These are phyloP conservation scores for Sylvia borin DNA, from an alignment of 2,797 vertebrate genomes.

Conservation along the genomic window DNA sequence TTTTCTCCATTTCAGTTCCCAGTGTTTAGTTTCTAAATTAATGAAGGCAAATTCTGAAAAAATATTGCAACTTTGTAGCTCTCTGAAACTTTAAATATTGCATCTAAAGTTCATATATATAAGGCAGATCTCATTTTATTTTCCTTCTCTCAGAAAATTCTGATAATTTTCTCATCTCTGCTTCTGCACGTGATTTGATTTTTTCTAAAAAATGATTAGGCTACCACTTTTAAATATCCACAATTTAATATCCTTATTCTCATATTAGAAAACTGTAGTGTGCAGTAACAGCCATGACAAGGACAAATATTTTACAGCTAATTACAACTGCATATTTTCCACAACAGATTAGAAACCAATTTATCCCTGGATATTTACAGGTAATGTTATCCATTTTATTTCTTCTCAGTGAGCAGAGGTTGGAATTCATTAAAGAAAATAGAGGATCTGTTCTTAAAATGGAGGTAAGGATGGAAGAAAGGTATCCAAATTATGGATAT, in stretches of 20 bases:
- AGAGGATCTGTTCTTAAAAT: neutral
- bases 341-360: neutral
- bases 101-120: neutral
- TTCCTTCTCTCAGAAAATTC: neutral
- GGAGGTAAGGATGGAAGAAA: neutral
- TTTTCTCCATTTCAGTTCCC: neutral
- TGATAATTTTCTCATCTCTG: neutral
- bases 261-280: neutral
- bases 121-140: neutral
- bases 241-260: neutral
- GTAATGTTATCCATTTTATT: neutral
- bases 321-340: neutral
- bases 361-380: neutral
- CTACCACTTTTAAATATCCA: neutral
- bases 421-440: neutral
- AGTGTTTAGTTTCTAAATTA: neutral
- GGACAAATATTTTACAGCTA: neutral
- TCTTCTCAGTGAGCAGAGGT: neutral
- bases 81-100: neutral
- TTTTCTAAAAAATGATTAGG: neutral
- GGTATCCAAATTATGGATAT: accelerated
- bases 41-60: neutral
- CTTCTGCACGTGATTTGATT: accelerated
- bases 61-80: neutral
- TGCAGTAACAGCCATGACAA: neutral